Evolutionary conservation across 64 coral and sea anemone species (phyloP).

Genomic region (Pocillopora damicornis): DNA sequence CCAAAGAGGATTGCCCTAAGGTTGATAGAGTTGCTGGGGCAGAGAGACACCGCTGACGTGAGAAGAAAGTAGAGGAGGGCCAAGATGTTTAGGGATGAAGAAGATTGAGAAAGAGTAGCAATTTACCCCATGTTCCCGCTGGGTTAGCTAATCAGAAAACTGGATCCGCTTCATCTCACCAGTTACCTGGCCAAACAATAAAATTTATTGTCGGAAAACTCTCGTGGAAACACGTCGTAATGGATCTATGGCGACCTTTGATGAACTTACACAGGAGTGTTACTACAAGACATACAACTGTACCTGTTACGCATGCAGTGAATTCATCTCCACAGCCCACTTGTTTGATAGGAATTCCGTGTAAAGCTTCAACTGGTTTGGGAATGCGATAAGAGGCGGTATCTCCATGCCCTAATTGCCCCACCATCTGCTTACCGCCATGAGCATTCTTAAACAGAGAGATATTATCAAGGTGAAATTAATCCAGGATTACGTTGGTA

Average conservation of each 20-base stretch:
- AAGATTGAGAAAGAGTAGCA: too few relatives aligned
- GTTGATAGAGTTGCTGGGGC: too few relatives aligned
- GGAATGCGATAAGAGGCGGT: constrained; percentile 82
- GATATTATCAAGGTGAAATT: background rate
- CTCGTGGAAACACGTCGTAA: background rate
- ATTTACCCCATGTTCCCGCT: too few relatives aligned
- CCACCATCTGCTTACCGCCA: constrained; percentile 86
- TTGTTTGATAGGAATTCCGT: constrained; percentile 87
- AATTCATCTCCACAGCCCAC: constrained; percentile 97
- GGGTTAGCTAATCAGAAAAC: too few relatives aligned
- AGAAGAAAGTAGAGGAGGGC: too few relatives aligned
- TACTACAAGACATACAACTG: background rate
- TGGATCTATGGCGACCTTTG: background rate
- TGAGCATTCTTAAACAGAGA: constrained; percentile 68
- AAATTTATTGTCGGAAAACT: too few relatives aligned
- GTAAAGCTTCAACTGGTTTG: constrained; percentile 63
- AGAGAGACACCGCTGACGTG: too few relatives aligned
- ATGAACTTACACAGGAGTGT: background rate
- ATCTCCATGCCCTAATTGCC: constrained; percentile 85
- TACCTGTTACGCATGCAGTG: constrained; percentile 92
- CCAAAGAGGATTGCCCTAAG: too few relatives aligned
- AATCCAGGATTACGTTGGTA: background rate
- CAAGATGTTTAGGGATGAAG: too few relatives aligned
- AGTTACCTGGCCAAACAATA: too few relatives aligned
- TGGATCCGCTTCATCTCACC: too few relatives aligned